Base-by-base conservation (phyloP, 2,888 invertebrate genomes). In the Phyllotreta cruciferae region DNA sequence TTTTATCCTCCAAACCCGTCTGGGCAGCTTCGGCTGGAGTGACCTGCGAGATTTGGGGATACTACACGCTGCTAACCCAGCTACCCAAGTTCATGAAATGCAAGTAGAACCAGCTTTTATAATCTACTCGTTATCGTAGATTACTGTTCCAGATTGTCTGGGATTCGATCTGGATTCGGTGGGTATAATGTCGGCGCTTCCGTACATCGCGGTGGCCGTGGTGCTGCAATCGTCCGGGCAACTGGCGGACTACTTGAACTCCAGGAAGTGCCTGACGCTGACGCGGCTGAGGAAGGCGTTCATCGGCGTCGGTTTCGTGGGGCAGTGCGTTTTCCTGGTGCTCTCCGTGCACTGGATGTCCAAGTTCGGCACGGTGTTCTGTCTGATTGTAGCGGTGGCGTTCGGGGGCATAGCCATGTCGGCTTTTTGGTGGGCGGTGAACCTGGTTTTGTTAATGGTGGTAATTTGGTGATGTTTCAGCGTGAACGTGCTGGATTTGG, bases 1-100 rank as follows among this genome's bases (percentile, higher is more conserved):
- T 94, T 77, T 81, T 93, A 53, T 87, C 85, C 0, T 93, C 93
- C 0, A 83, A 85, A 54, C 88, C 93, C 0, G 92, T 94, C 6
- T 94, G 92, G 90, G 92, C 93, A 0, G 91, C 93, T 39, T 86
- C 91, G 0, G 85, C 88, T 56, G 91, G 93, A 0, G 93, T 93
- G 78, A 93, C 93, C 81, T 90, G 92, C 34, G 93, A 94, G 79
- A 93, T 93, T 80, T 94, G 94, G 94, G 94, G 94, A 3, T 93
- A 93, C 80, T 94, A 94, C 75, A 94, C 93, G 0, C 81, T 94
- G 67, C 84, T 66, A 35, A 68, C 68, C 0, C 61, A 68, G 13
- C 14, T 68, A 37, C 68, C 68, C 13, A 66, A 60, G 10, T 66
- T 63, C 47, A 68, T 68, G 65, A 68, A 65, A 53, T 44, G 68